A percentile compares a stretch with the other conserved stretches of the same genome.
phyloP scores from a whole-genome alignment of 2,113 vertebrate genomes.

The Lota lota region DNA sequence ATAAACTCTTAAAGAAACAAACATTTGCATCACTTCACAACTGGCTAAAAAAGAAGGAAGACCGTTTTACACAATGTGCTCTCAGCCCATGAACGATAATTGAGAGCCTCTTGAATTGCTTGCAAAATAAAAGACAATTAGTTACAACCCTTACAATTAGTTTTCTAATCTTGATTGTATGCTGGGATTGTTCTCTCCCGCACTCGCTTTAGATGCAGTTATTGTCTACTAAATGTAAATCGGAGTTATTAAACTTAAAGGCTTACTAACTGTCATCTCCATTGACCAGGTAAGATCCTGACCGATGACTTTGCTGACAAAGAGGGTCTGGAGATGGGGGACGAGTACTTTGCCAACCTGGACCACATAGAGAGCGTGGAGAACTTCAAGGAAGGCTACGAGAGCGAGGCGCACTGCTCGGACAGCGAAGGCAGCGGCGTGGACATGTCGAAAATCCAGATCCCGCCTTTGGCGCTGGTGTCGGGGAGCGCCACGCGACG shows the following conservation, averaged over 20 bases:
- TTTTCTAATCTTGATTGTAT: too few species aligned
- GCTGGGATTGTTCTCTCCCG: too few species aligned
- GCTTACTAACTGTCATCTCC: too few species aligned
- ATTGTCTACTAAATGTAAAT: not conserved
- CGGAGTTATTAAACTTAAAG: not conserved
- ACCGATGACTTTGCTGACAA: slow-evolving; percentile 97
- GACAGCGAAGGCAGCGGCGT: slow-evolving; percentile 93
- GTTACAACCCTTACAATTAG: too few species aligned
- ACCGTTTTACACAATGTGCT: too few species aligned
- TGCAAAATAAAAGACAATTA: too few species aligned
- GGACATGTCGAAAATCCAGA: slow-evolving; percentile 79
- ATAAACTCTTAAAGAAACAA: too few species aligned
- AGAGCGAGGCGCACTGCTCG: slow-evolving; percentile 90
- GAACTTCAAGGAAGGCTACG: slow-evolving; percentile 97
- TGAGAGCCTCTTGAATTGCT: too few species aligned
- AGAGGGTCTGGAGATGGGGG: slow-evolving; percentile 95
- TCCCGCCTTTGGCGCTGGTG: slow-evolving; percentile 58
- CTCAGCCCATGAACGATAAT: too few species aligned
- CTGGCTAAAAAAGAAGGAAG: too few species aligned
- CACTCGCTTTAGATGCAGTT: too few species aligned
- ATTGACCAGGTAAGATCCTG: slow-evolving; percentile 87
- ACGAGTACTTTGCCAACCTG: slow-evolving; percentile 96
- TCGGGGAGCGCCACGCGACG: slow-evolving; percentile 43
- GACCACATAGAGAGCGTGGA: slow-evolving; percentile 98
- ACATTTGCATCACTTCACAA: too few species aligned